A percentile compares a stretch with the other conserved stretches of the same genome.
These are phyloP conservation scores for Dioctria linearis DNA, from an alignment of 2,888 invertebrate genomes.

Conservation along the genomic window DNA sequence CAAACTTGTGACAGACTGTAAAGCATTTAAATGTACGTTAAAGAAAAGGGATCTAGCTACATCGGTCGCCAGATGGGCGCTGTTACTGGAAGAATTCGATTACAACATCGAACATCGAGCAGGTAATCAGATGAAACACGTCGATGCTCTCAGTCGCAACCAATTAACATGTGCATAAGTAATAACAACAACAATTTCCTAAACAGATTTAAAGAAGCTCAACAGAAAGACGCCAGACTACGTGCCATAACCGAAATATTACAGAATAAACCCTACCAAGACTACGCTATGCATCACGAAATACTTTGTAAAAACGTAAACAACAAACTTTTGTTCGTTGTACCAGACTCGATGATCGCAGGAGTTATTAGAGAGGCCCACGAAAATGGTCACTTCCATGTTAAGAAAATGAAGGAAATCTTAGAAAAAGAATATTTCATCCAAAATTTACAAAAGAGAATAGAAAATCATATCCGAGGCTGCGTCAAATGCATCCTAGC, in stretches of 20 bases:
- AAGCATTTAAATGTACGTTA: constrained; percentile 58
- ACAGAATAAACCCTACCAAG: too few relatives aligned
- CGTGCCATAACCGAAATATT: too few relatives aligned
- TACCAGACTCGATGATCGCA: constrained; percentile 24
- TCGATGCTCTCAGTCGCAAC: too few relatives aligned
- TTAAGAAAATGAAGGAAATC: constrained; percentile 31
- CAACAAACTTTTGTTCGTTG: constrained; percentile 52
- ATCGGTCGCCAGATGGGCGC: constrained; percentile 58
- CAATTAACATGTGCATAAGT: too few relatives aligned
- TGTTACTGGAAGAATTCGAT: constrained; percentile 61
- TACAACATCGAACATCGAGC: constrained; percentile 60
- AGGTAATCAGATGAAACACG: too few relatives aligned
- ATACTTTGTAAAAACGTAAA: too few relatives aligned
- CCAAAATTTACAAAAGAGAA: constrained; percentile 2
- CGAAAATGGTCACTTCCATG: constrained; percentile 40
- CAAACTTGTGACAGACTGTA: constrained; percentile 58
- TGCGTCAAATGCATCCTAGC: constrained; percentile 56
- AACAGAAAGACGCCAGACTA: too few relatives aligned
- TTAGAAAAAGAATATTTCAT: constrained; percentile 16
- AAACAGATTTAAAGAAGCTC: too few relatives aligned
- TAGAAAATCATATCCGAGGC: background rate
- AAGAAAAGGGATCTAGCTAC: constrained; percentile 57
- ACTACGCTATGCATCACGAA: too few relatives aligned
- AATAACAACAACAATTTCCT: too few relatives aligned
- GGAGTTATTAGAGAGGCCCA: constrained; percentile 31